Evolutionary conservation across 92 coral and sea anemone genomes (phyloP), one percentile per base, ranked within the genome.

Genomic region (Actinernus sp.): DNA sequence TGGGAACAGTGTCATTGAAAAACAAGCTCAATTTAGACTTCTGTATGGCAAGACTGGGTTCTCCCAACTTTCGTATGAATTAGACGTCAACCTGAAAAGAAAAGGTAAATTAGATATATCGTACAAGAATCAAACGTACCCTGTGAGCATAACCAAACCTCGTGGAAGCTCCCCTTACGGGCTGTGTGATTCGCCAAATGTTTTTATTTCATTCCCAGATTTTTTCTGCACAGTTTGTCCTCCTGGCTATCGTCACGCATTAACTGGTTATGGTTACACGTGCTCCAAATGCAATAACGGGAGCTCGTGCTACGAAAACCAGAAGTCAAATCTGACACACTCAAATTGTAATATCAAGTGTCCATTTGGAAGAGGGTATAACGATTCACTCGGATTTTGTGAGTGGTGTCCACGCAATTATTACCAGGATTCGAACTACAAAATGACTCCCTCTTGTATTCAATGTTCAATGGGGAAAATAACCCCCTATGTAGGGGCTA

Each of bases 381-480:
- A 45, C 22, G 22, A 45, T 23, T 6, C 52, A 6, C 22, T 45
- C 6, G 52, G 52, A 1, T 14, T 70, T 2, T 70, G 78, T 28
- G 78, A 70, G 18, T 70, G 78, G 78, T 70, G 78, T 25, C 78
- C 78, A 1, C 25, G 26, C 21, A 63, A 63, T 3, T 24, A 27
- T 1, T 70, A 70, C 45, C 78, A 70, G 26, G 60, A 70, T 14
- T 41, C 54, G 19, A 54, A 26, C 2, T 36, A 20, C 18, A 18
- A 12, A 23, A 31, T 56, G 1, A 24, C 29, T 44, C 55, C 78
- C 27, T 9, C n/a, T 26, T 70, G 78, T 28, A 56, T 20, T 17
- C 33, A 38, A 14, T 70, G 78, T 24, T 65, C 78, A 1, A 30
- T 18, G 14, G 55, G 55, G 6, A n/a, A 18, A 43, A 38, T 63